Evolutionary conservation across 2,888 invertebrate genomes (phyloP), one percentile per base, ranked within the genome.

Genomic region (Rotaria magnacalcarata): DNA sequence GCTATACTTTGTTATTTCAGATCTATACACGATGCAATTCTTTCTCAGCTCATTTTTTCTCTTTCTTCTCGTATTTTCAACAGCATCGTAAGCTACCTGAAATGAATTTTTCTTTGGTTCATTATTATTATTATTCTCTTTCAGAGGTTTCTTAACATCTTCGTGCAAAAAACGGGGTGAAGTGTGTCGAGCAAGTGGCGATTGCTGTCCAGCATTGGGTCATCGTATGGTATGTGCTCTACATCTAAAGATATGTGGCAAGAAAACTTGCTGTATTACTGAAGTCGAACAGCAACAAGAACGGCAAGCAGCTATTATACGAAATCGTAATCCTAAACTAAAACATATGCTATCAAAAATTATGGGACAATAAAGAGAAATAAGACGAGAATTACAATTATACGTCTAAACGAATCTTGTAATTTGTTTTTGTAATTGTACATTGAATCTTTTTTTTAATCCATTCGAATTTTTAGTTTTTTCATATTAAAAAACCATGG

Each of bases 281-380:
- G 60, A 60, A 27, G 60, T 60, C 11, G 60, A 60, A 60, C 27
- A 60, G 27, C 60, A 60, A 60, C 60, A 60, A 60, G 60, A 60
- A 60, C 27, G 27, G 27, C 60, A 60, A 60, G 60, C 60, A 14
- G 60, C 60, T 34, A n/a, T 60, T 27, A 14, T 60, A n/a, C 60
- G 60, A 60, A 60, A 60, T 27, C 60, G 60, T 34, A 60, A n/a
- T 60, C 60, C 14, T 3, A n/a, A 34, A 3, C 27, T 27, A 60
- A n/a, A 27, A 27, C 60, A 50, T 1, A 34, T 34, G 34, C 34
- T 34, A 34, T 34, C 34, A 34, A 34, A 34, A 34, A 34, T 34
- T 34, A 34, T 34, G 34, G 34, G 34, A 34, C 34, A 34, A 34
- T 34, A 34, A 2, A 34, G 34, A 34, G 2, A 34, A 34, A 34